Evolutionary conservation across 2,888 invertebrate species (phyloP), one percentile per base, ranked within the genome.

Genomic region (Hydrotaea cyrtoneurina): DNA sequence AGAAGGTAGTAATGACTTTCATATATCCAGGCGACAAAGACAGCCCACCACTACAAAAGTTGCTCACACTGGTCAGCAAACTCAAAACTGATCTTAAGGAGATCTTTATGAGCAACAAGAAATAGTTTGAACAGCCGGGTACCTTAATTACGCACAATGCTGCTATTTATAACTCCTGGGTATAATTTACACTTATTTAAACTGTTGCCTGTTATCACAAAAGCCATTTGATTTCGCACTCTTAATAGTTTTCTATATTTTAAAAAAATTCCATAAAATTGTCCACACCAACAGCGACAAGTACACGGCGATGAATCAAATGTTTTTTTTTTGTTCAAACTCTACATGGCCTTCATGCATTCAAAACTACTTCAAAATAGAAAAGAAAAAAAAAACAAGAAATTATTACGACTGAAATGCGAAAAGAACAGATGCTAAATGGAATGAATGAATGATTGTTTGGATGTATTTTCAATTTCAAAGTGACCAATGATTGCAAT

Each of bases 301-400:
- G 50, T 50, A 50, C 11, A 50, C 15, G 13, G 7, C 50, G n/a
- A 50, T 50, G 50, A 50, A n/a, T 31, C 31, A 31, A 43, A n/a
- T 13, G 50, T 7, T 50, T 4, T 50, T 50, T n/a, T 8, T 50
- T 50, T n/a, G n/a, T 59, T 69, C 23, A 19, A 69, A 69, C 46
- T 69, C 69, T 69, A 69, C 43, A 23, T 23, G 46, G 21, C 43
- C n/a, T n/a, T 69, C 69, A 69, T 69, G 69, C 69, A 69, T 69
- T 69, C 46, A 11, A 43, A 23, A 39, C 69, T 69, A 69, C 69
- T 46, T 43, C 23, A 69, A 46, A 43, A 23, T 46, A 21, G 66
- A 23, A 46, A 11, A 46, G 46, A 69, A 26, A 23, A 59, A 39
- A 23, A 69, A 23, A 69, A 69, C 21, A 13, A 69, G 55, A 21